Percentiles rank a stretch among this genome's conserved stretches.
phyloP scores from a whole-genome alignment of 2,113 vertebrate genomes.

The Phyllopteryx taeniolatus region DNA sequence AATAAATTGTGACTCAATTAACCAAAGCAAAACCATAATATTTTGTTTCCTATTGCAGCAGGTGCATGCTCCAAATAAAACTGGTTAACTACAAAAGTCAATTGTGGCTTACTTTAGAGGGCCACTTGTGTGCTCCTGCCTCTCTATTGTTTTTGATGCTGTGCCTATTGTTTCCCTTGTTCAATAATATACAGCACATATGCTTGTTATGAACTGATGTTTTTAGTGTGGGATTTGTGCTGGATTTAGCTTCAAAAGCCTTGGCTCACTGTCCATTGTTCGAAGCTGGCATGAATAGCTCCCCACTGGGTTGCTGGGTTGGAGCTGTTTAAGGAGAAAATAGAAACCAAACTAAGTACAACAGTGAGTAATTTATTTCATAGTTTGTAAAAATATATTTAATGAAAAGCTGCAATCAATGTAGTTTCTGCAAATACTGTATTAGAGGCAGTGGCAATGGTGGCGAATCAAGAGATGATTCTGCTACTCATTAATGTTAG shows the following conservation, averaged over 20 bases:
- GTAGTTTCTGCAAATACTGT: neutral
- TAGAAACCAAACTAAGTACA: slow-evolving; percentile 40
- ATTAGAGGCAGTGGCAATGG: neutral
- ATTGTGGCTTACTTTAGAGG: slow-evolving; percentile 37
- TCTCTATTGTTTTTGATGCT: slow-evolving; percentile 54
- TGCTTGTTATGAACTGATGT: slow-evolving; percentile 61
- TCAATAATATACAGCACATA: slow-evolving; percentile 70
- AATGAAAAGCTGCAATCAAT: slow-evolving; percentile 13
- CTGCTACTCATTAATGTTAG: neutral
- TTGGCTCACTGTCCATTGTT: slow-evolving; percentile 59
- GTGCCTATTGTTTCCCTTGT: slow-evolving; percentile 60
- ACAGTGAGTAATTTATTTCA: slow-evolving; percentile 25
- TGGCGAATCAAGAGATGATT: neutral
- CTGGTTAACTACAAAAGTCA: slow-evolving; percentile 38
- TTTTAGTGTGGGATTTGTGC: slow-evolving; percentile 64
- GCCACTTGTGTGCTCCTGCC: slow-evolving; percentile 34
- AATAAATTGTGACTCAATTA: neutral
- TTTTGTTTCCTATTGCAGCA: slow-evolving; percentile 12
- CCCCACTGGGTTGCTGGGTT: slow-evolving; percentile 46
- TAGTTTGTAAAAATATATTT: slow-evolving; percentile 5
- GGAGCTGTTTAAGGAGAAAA: slow-evolving; percentile 44
- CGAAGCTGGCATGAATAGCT: slow-evolving; percentile 47
- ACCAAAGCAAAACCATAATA: neutral
- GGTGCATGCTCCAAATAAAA: slow-evolving; percentile 15
- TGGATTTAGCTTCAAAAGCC: slow-evolving; percentile 70